Evolutionary conservation across 2,888 invertebrate genomes (phyloP), one percentile per base, ranked within the genome.

Genomic region (Venusia cambrica): DNA sequence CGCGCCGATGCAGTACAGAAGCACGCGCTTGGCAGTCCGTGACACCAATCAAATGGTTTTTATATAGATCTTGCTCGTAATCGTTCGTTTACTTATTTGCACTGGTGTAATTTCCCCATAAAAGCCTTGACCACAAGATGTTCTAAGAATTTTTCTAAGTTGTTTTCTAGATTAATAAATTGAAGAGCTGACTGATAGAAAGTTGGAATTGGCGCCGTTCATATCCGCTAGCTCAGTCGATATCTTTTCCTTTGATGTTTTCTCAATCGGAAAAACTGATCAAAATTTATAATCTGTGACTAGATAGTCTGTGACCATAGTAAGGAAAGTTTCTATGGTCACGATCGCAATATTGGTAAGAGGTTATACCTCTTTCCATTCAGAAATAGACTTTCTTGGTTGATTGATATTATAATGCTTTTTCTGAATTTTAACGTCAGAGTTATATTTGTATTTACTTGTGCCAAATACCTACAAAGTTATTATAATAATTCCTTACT

Each of bases 41-140:
- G 77, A 80, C 80, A 79, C 66, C 60, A 54, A 69, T 76, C n/a
- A n/a, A n/a, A n/a, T n/a, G n/a, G 61, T 55, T 74, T 61, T 70
- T 57, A 57, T 54, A 54, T 55, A 41, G 53, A 54, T 59, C 55
- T 54, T 48, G 53, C 52, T 51, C 48, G 33, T 61, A 64, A 62
- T 60, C 51, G 48, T 46, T 64, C 57, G 62, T 42, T 30, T 39
- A 43, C 38, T 51, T 45, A 46, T 52, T 54, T 51, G 48, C 38
- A 48, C 45, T 52, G 39, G 26, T 45, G 30, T 24, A 38, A 33
- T 43, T 37, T 43, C 26, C 27, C 32, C 31, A 17, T 19, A 25
- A 26, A 21, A 35, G 38, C 28, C 30, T 42, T 42, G 28, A 32
- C 30, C 31, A 16, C 27, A 18, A 20, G 28, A 31, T 9, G 25